Base-by-base conservation (phyloP, 2,113 vertebrate species). In the Tetrao urogallus region DNA sequence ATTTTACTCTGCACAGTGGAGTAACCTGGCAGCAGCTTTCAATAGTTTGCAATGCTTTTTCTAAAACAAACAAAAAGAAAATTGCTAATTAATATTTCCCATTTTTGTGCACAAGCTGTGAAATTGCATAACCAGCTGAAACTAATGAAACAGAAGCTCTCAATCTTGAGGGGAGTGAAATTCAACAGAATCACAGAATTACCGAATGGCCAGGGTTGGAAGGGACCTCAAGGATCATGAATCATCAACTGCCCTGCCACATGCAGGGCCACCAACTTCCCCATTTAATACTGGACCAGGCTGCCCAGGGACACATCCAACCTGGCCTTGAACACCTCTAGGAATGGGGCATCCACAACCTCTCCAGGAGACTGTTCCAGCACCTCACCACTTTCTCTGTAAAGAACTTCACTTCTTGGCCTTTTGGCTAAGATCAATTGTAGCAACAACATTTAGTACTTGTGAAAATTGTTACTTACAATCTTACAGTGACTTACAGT, bases 71-170 rank as follows among this genome's bases (percentile, higher is more conserved):
- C 82, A 92, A 96, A 88, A 56, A 95, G 20, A 92, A 96, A 97
- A 97, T 97, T 96, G 80, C 24, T 96, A 97, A 96, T 97, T 97
- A 94, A 96, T 97, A 95, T 96, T 97, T 97, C 93, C 71, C 92
- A 88, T 87, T 75, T 93, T 97, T 58, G 84, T 93, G 79, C 95
- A 69, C 88, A 95, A 94, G 71, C 88, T 97, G 92, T 96, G 85
- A 97, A 97, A 96, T 96, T 94, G 75, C 70, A 87, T 52, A 96
- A 88, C 73, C 89, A 85, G 47, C 63, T 93, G 91, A 93, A 89
- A 89, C 54, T 78, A 89, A 96, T 83, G 94, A 97, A 89, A 94
- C 88, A 86, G 71, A 82, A 95, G 76, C 10, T 80, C 64, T 71
- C 28, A 71, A 0, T 86, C 72, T 91, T 88, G 58, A 89, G 18